Evolutionary conservation across 2,888 invertebrate genomes (phyloP).

Genomic region (Eupithecia exiguata): DNA sequence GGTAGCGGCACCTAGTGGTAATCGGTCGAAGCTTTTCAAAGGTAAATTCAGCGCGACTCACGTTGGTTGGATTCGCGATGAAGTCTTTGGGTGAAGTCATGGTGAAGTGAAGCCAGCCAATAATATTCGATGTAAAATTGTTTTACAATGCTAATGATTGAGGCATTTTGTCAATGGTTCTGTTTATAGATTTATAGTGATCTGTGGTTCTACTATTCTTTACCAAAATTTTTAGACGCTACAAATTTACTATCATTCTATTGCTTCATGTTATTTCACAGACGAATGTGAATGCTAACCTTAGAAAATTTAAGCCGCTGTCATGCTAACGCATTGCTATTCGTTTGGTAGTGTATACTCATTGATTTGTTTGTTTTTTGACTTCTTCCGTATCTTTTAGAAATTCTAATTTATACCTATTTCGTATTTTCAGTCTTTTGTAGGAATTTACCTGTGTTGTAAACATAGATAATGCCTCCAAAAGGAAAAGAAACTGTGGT

Average conservation of each 20-base stretch:
- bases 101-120: no score
- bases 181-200: no score
- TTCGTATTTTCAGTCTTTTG: not conserved
- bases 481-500: slow-evolving; percentile 60
- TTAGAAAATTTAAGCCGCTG: no score
- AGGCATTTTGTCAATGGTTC: not conserved
- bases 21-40: slow-evolving; percentile 16
- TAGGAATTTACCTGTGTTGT: not conserved
- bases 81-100: not conserved
- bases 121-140: no score
- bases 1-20: slow-evolving; percentile 58
- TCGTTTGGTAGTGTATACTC: no score
- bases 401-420: not conserved
- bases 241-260: no score
- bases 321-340: no score
- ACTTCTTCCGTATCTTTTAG: not conserved
- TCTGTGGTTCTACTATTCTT: not conserved
- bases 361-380: not conserved
- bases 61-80: slow-evolving; percentile 13
- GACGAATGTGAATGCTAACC: no score
- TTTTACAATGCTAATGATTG: no score
- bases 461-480: slow-evolving; percentile 58
- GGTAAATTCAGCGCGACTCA: not conserved
- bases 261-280: not conserved
- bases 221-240: no score